Evolutionary conservation across 2,888 invertebrate species (phyloP).

Genomic region (Hyppa rectilinea): DNA sequence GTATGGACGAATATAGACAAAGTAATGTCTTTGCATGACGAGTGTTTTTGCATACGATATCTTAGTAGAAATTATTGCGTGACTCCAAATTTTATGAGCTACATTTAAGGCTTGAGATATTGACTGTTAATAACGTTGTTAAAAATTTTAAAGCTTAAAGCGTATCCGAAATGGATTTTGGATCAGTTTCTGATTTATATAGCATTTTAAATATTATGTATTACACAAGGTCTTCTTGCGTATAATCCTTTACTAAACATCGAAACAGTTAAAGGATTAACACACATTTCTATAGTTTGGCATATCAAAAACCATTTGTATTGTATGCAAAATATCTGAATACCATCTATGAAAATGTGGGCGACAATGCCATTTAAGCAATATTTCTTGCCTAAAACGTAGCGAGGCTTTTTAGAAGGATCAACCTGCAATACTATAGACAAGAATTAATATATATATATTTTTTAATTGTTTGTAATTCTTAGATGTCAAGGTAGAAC

Average conservation of each 20-base stretch:
- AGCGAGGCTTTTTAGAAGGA: conserved; percentile 28
- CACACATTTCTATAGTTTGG: conserved; percentile 42
- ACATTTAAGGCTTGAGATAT: conserved; percentile 50
- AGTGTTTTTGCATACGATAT: conserved; percentile 50
- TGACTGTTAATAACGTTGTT: conserved; percentile 37
- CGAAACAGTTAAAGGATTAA: conserved; percentile 37
- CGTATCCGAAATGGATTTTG: conserved; percentile 13
- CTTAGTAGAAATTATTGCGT: conserved; percentile 39
- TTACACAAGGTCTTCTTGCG: conserved; percentile 28
- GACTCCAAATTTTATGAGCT: conserved; percentile 31
- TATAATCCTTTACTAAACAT: conserved; percentile 26
- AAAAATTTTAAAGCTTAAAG: conserved; percentile 22
- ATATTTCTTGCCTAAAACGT: conserved; percentile 36
- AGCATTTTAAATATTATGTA: conserved; percentile 23
- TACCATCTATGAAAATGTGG: conserved; percentile 55
- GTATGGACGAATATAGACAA: conserved; percentile 48
- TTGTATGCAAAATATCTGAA: conserved; percentile 50
- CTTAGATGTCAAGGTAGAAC: conserved; percentile 3
- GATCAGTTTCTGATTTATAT: conserved; percentile 13
- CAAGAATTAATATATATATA: no score
- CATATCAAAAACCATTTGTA: conserved; percentile 40
- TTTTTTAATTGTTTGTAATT: no score
- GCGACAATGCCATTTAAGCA: conserved; percentile 46
- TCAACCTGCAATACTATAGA: conserved; percentile 23
- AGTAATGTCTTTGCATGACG: conserved; percentile 52